These are phyloP conservation scores for Seira ritae DNA, from an alignment of 2,888 invertebrate species.

Conservation along the genomic window DNA sequence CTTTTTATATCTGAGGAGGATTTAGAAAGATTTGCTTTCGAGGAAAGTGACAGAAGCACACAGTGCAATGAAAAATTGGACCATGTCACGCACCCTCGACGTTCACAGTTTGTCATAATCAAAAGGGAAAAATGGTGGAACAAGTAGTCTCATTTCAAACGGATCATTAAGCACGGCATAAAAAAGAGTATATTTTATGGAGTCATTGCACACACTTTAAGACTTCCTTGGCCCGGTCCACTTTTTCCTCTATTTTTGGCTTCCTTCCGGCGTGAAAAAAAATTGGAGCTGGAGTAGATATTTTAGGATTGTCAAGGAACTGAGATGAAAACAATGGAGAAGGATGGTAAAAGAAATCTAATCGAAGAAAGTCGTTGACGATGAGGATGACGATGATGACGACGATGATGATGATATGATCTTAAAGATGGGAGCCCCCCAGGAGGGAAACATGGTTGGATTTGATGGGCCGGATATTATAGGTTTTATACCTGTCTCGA, in stretches of 20 bases:
- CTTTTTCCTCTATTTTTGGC: not conserved
- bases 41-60: constrained; percentile 15
- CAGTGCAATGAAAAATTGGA: constrained; percentile 39
- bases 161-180: constrained; percentile 42
- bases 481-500: not conserved
- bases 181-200: constrained; percentile 13
- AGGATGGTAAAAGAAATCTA: constrained; percentile 30
- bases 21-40: constrained; percentile 15
- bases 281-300: constrained; percentile 2
- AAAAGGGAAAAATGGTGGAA: constrained; percentile 25
- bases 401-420: constrained; percentile 30
- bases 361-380: constrained; percentile 23
- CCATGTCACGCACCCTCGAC: constrained; percentile 36
- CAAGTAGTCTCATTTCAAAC: constrained; percentile 36
- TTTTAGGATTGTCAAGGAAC: not conserved
- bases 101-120: constrained; percentile 42
- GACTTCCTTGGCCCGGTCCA: not conserved
- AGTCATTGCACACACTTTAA: constrained; percentile 18
- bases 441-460: constrained; percentile 30
- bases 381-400: constrained; percentile 25
- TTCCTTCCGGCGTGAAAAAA: constrained; percentile 20
- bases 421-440: constrained; percentile 22
- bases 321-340: constrained; percentile 9
- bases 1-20: constrained; percentile 5
- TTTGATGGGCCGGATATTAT: constrained; percentile 48